Evolutionary conservation across 2,888 invertebrate genomes (phyloP), one percentile per base, ranked within the genome.

Genomic region (Cryptus viduatorius): DNA sequence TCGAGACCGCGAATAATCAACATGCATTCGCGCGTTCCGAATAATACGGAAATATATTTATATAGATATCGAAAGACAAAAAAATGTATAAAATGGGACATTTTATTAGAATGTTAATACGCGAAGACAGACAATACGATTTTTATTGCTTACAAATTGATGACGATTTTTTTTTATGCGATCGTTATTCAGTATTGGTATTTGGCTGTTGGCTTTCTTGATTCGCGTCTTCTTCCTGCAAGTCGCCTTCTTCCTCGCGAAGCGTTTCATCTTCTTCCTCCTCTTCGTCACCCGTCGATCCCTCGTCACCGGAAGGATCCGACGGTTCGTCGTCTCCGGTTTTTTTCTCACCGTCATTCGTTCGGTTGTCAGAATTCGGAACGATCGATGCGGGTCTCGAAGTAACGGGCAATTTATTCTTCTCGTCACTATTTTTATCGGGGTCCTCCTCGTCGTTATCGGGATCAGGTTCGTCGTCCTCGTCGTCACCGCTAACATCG

Each of bases 231-330:
- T 78, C 75, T 12, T 75, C 68, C 42, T 29, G n/a, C 2, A 46
- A 19, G 12, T 64, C n/a, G n/a, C n/a, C 69, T 42, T 65, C 73
- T 8, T 65, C 75, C 69, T 53, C 78, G 29, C 68, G 50, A 24
- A 61, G 67, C 61, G 67, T 48, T 10, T 61, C 80, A 5, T 68
- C 77, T 29, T 72, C 80, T n/a, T 79, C 80, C 24, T 84, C 83
- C 16, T 76, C 79, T 4, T 61, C 82, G 14, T 83, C 83, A 37
- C 78, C 81, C 69, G 75, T 75, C 56, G 75, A 73, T 19, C 48
- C 77, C 12, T 78, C 84, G 16, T 84, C 69, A 29, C 50, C 84
- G 53, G 81, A 84, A 10, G 44, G 64, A n/a, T 76, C 84, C 19
- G 73, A 75, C 24, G 65, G 7, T 19, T 71, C 69, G 24, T 53